Conservation (phyloP, 2,113 vertebrate genomes). For the Elachura formosa region DNA sequence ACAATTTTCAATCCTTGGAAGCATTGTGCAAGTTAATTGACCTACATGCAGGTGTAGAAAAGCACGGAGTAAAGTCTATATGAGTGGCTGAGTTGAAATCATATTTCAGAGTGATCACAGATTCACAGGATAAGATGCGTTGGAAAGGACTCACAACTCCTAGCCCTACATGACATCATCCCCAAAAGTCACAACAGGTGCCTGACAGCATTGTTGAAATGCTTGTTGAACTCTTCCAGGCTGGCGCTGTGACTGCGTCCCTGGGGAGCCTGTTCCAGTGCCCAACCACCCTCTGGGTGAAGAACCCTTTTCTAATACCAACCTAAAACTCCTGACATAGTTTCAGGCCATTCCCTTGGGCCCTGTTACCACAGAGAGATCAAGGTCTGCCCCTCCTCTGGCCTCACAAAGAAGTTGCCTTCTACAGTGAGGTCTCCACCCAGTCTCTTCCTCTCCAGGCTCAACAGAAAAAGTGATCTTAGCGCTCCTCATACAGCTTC, state of each 20-base stretch:
- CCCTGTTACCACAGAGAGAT: neutral
- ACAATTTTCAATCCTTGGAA: neutral
- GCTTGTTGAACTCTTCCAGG: accelerated
- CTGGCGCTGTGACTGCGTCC: neutral
- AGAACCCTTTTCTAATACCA: neutral
- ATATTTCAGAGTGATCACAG: neutral
- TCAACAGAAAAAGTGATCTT: neutral
- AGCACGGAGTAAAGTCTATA: neutral
- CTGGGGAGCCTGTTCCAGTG: neutral
- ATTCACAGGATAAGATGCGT: neutral
- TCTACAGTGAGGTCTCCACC: neutral
- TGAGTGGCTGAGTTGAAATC: neutral
- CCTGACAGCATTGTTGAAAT: neutral
- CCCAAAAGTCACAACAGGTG: neutral
- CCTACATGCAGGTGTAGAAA: neutral
- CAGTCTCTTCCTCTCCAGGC: neutral
- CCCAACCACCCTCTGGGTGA: accelerated
- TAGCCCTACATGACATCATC: neutral
- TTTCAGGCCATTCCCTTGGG: neutral
- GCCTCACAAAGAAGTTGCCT: neutral
- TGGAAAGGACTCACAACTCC: neutral
- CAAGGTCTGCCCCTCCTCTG: neutral
- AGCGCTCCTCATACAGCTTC: accelerated
- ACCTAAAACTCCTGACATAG: neutral
- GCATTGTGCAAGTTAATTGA: neutral